Base-by-base conservation (phyloP, 2,888 invertebrate species). In the Agriopis marginaria region DNA sequence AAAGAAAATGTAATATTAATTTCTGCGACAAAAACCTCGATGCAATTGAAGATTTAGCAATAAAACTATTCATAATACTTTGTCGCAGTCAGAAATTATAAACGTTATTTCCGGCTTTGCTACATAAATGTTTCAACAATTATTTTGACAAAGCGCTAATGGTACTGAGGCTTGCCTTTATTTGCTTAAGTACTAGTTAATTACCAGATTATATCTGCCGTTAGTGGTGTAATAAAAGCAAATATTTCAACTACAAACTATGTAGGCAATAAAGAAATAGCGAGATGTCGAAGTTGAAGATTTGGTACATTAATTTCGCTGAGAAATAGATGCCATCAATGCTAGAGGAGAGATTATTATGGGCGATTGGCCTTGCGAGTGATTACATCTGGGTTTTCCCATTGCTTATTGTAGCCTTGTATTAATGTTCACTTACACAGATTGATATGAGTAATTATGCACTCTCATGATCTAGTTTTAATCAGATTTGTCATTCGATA, bases 281-380 rank as follows among this genome's bases (percentile, higher is more conserved):
- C 54, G 23, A 63, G 58, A 66, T 70, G 66, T 63, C 66, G 60
- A 66, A 66, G 62, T 50, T 12, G 40, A 53, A 47, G 66, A 63
- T 63, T 42, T 59, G 63, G 68, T 39, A 64, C 68, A 64, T 68
- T 68, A 64, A 68, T 64, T 68, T 68, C 50, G 10, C n/a, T 12
- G 47, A 14, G 59, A 32, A 44, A 60, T 68, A n/a, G 44, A 23
- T 56, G 56, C 56, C 56, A 44, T 56, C 44, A 44, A 56, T 44
- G 17, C 17, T 11, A 12, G n/a, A 58, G 32, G 47, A 42, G 14
- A 56, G 10, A 12, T n/a, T n/a, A 58, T 42, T 55, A 47, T 1
- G 45, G 45, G 42, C 45, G 2, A 63, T 67, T 69, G 64, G 65
- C 73, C 67, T 71, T 69, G 56, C 11, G 7, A 54, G 58, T 54